These are phyloP conservation scores for Plagodis dolabraria DNA, from an alignment of 2,888 invertebrate genomes.

Conservation along the genomic window DNA sequence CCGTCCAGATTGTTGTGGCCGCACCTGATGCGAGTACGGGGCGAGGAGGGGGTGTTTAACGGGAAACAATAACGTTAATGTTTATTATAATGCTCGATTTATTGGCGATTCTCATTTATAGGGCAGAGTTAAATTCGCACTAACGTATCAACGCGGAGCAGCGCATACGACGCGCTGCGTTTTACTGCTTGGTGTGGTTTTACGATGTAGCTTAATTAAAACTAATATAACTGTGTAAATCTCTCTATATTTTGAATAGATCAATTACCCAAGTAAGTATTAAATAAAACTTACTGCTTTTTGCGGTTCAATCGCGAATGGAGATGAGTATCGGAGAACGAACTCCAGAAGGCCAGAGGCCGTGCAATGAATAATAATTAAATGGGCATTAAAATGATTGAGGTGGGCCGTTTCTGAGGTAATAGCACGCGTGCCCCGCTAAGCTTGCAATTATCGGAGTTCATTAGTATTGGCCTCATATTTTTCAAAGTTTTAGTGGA, in stretches of 20 bases:
- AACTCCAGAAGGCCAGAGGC: constrained; percentile 48
- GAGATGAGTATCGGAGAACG: constrained; percentile 51
- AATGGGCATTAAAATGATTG: constrained; percentile 68
- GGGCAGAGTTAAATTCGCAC: constrained; percentile 66
- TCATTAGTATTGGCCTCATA: constrained; percentile 64
- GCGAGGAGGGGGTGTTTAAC: constrained; percentile 57
- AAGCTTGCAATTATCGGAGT: constrained; percentile 70
- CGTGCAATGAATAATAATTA: constrained; percentile 69
- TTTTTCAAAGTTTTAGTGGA: constrained; percentile 58
- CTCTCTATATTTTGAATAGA: constrained; percentile 64
- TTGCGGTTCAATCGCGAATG: constrained; percentile 53
- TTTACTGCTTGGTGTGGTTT: constrained; percentile 71
- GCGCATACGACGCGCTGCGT: constrained; percentile 61
- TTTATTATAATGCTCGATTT: constrained; percentile 82
- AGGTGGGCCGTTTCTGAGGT: constrained; percentile 62
- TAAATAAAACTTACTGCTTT: constrained; percentile 57
- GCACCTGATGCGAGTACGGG: constrained; percentile 57
- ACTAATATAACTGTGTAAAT: constrained; percentile 75
- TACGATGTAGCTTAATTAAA: constrained; percentile 78
- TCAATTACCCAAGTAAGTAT: constrained; percentile 41
- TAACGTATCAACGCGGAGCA: constrained; percentile 65
- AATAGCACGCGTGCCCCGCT: constrained; percentile 62
- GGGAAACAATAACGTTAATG: constrained; percentile 80
- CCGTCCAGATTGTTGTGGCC: constrained; percentile 76
- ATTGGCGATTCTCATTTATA: constrained; percentile 79